Percentiles rank a stretch among this genome's conserved stretches.
Conservation (phyloP, 2,113 vertebrate genomes). For the Castor canadensis region DNA sequence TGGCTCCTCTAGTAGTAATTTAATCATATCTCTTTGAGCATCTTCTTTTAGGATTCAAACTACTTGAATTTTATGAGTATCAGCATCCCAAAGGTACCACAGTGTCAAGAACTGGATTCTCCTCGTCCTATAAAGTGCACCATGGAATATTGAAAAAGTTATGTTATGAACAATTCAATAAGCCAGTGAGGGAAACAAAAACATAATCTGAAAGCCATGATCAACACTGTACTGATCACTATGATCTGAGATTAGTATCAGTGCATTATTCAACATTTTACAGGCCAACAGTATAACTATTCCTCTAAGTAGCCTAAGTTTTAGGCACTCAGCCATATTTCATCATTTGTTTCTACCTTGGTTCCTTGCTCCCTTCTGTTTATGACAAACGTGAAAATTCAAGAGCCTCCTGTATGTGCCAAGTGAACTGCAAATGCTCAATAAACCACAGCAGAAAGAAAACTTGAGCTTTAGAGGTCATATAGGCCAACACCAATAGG, state of each 20-base stretch:
- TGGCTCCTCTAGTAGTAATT: background rate
- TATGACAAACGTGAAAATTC: slow-evolving; percentile 58
- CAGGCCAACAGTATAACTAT: background rate
- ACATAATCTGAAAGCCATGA: background rate
- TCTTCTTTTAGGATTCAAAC: slow-evolving; percentile 33
- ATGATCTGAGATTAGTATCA: background rate
- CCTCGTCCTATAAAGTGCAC: background rate
- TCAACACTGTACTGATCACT: background rate
- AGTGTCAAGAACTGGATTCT: slow-evolving; percentile 19
- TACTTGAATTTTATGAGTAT: slow-evolving; percentile 45
- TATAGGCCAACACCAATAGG: background rate
- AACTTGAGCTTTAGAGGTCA: slow-evolving; percentile 28
- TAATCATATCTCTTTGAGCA: slow-evolving; percentile 14
- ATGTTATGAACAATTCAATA: slow-evolving; percentile 10
- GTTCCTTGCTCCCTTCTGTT: slow-evolving; percentile 33
- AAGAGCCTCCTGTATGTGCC: slow-evolving; percentile 1
- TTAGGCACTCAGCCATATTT: slow-evolving; percentile 23
- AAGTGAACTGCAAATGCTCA: slow-evolving; percentile 23
- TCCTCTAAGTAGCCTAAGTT: slow-evolving; percentile 35
- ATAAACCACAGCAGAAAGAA: slow-evolving; percentile 42
- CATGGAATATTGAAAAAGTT: background rate
- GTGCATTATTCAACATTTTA: background rate
- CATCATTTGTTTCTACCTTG: slow-evolving; percentile 45
- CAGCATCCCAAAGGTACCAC: slow-evolving; percentile 7
- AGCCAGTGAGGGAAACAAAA: background rate